Evolutionary conservation across 1,140 invertebrate species (phyloP), one percentile per base, ranked within the genome.

Genomic region (Rhopalosiphum maidis): DNA sequence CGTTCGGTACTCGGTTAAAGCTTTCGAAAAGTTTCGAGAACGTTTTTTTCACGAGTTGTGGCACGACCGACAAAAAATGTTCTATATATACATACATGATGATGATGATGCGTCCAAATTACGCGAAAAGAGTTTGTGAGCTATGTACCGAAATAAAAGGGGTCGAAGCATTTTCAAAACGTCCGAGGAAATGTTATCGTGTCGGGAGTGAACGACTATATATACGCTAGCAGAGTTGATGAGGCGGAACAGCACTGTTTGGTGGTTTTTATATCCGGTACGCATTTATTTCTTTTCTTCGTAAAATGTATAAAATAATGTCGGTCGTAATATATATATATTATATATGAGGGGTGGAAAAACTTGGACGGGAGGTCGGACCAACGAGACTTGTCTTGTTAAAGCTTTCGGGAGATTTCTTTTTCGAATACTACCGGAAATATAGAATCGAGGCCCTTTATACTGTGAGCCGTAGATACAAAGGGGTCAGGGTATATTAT

Each of bases 111-210:
- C 60, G 30, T 77, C 60, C n/a, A 37, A 83, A 83, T 37, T 83
- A 83, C 82, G 82, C 82, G 83, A 41, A 48, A 87, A 87, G 25
- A 46, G 86, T 87, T 46, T 46, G 48, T 25, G 88, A 55, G 51
- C 48, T 21, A 89, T 89, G 11, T 37, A 89, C 54, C 89, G 54
- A 22, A n/a, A 68, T 90, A 90, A 90, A 90, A 68, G 54, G 89
- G 89, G 89, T 43, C 88, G 37, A 60, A 30, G 55, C 35, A 90
- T 90, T 90, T 90, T 41, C 51, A 60, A 90, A 90, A 90, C 51
- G 89, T 90, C 89, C 89, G 89, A 90, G 89, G 89, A 90, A 90
- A 90, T 90, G 89, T 90, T 90, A 68, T 90, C 89, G 55, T 90
- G 89, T 90, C n/a, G 35, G 54, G 37, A 68, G 37, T 60, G 89